Conservation (phyloP, 2,113 vertebrate genomes). For the Sardina pilchardus region DNA sequence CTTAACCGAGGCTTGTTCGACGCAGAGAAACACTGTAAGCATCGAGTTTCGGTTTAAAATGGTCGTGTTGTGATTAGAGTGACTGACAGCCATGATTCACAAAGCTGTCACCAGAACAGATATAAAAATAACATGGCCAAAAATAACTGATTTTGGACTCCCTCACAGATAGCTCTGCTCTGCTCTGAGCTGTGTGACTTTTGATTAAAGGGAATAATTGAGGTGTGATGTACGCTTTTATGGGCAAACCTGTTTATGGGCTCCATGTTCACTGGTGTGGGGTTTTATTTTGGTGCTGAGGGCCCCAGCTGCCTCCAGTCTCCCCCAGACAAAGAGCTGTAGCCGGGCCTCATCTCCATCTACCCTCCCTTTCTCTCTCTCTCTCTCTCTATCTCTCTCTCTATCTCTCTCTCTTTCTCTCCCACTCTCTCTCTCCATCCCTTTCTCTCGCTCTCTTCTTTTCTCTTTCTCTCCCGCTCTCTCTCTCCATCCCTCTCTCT, state of each 20-base stretch:
- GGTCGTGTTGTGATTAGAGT: not conserved
- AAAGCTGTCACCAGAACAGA: not conserved
- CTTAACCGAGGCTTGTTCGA: not conserved
- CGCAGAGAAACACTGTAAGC: not conserved
- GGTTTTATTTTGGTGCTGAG: not conserved
- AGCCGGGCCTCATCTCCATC: not conserved
- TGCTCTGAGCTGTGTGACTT: not conserved
- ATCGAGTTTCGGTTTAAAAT: not conserved
- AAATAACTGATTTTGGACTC: not conserved
- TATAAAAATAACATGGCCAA: not conserved
- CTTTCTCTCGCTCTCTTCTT: too few species aligned
- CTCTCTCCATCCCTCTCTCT: too few species aligned
- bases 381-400: not conserved
- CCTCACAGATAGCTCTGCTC: not conserved
- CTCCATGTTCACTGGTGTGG: not conserved
- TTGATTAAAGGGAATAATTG: not conserved
- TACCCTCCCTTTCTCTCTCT: not conserved
- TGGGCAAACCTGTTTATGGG: not conserved
- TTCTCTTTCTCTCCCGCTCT: too few species aligned
- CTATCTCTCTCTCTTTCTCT: not conserved
- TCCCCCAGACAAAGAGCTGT: not conserved
- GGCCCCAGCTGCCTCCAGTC: not conserved
- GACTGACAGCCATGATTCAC: not conserved
- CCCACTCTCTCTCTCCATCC: not conserved
- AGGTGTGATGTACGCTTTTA: not conserved